Conservation (phyloP, 2,113 vertebrate genomes). For the Platysteira castanea region DNA sequence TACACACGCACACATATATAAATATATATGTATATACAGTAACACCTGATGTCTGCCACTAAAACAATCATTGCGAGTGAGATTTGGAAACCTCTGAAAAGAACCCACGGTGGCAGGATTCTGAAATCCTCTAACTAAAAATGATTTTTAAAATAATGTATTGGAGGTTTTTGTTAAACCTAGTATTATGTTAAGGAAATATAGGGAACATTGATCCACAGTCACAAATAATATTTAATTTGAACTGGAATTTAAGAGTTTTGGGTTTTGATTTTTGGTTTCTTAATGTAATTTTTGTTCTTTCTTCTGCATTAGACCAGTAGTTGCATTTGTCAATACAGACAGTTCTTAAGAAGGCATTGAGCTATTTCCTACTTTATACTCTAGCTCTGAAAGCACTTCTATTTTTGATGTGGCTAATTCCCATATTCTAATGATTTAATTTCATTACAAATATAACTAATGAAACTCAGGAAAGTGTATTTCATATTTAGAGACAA, state of each 20-base stretch:
- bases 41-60: neutral
- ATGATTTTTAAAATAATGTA: too few species aligned
- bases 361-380: neutral
- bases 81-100: neutral
- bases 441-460: neutral
- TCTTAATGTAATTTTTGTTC: neutral
- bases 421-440: neutral
- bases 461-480: neutral
- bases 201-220: neutral
- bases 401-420: neutral
- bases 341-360: neutral
- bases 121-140: neutral
- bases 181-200: neutral
- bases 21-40: neutral
- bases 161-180: neutral
- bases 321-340: neutral
- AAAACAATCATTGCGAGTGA: neutral
- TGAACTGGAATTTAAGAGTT: neutral
- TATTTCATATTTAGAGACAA: neutral
- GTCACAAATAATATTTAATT: neutral
- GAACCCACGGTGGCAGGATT: neutral
- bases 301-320: neutral
- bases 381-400: neutral
- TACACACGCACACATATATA: neutral
- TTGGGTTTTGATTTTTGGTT: neutral